Base-by-base conservation (phyloP, 2,797 vertebrate genomes). In the Eulemur coronatus region DNA sequence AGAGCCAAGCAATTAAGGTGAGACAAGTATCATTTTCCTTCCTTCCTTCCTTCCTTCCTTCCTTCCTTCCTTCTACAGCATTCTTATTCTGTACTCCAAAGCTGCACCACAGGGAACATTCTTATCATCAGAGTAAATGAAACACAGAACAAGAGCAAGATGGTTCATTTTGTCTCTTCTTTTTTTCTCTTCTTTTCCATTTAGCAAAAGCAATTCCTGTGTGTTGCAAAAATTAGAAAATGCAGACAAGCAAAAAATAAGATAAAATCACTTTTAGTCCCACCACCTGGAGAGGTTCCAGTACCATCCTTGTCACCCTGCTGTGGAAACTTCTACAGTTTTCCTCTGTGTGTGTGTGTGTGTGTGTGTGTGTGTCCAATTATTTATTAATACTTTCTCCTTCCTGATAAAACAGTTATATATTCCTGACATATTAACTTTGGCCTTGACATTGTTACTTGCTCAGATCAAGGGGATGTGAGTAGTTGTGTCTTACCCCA, bases 51-150 rank as follows among this genome's bases (percentile, higher is more conserved):
- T n/a, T n/a, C n/a, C n/a, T 70, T 30, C 15, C 43, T 59, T 46
- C 12, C 43, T 41, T 41, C 41, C 43, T 43, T 14, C 22, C 3
- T 30, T 28, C 50, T 65, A 12, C 24, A 84, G 9, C 13, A 65
- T 94, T 41, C 46, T 84, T 63, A n/a, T 72, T 94, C 79, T 89
- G 46, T n/a, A 10, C 48, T 87, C 61, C 92, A 89, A 86, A 86
- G 14, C 43, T 73, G n/a, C 11, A 67, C 69, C 70, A 70, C n/a
- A 85, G 73, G 14, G 59, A 76, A 52, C 46, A 48, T 84, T 88
- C 41, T 67, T 80, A 43, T 78, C 55, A 78, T 73, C 35, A 33
- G 48, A 26, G 4, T 48, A 35, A 92, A 63, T 41, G 69, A 81
- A 97, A 69, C 57, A 82, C 30, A 17, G 26, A 82, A 76, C 18